Percentiles rank a stretch among this genome's conserved stretches.
phyloP scores from a whole-genome alignment of 2,888 invertebrate species.

The Athetis lepigone region DNA sequence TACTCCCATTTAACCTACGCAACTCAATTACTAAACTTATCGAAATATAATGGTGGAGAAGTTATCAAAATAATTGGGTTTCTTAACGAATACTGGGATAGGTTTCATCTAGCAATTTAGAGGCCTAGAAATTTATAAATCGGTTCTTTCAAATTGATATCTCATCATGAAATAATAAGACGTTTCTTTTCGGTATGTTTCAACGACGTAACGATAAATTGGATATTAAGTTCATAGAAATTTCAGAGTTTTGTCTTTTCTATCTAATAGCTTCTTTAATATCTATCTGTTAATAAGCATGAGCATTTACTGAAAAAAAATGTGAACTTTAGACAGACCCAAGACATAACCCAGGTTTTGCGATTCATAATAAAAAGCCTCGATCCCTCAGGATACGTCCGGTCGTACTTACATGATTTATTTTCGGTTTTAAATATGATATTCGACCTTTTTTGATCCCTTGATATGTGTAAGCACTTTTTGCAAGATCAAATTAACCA shows the following conservation, averaged over 20 bases:
- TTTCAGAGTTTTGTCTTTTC: not conserved
- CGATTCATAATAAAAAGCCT: constrained; percentile 28
- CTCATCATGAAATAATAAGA: not conserved
- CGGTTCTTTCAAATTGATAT: not conserved
- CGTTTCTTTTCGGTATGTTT: not conserved
- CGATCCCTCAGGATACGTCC: constrained; percentile 13
- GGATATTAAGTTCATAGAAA: not conserved
- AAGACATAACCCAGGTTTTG: not conserved
- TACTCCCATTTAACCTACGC: not conserved
- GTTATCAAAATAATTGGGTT: constrained; percentile 5
- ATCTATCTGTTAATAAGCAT: not conserved
- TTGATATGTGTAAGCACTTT: not conserved
- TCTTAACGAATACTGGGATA: not conserved
- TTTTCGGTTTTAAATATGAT: constrained; percentile 21
- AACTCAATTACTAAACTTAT: constrained; percentile 13
- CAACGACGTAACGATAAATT: not conserved
- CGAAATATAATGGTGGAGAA: not conserved
- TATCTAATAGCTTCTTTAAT: not conserved
- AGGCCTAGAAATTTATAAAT: not conserved
- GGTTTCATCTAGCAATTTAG: not conserved
- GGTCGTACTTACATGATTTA: constrained; percentile 24
- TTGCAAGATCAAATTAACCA: not conserved
- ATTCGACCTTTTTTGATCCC: constrained; percentile 26
- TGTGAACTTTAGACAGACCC: not conserved
- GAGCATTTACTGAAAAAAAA: not conserved